Evolutionary conservation across 1,140 invertebrate genomes (phyloP), one percentile per base, ranked within the genome.

Genomic region (Mizuhopecten yessoensis): DNA sequence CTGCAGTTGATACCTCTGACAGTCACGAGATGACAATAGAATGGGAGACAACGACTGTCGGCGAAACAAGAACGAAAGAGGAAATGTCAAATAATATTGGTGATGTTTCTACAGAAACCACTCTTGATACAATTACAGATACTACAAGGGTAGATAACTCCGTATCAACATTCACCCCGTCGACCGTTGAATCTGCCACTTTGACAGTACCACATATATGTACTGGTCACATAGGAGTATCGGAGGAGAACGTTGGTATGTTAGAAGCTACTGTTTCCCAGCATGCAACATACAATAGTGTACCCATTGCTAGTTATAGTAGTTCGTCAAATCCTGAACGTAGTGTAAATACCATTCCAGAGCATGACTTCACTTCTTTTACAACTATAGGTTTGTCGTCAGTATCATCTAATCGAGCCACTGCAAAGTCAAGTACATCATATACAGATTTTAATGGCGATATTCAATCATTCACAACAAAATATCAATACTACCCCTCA

Each of bases 361-460:
- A 75, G 57, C 57, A 75, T 75, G 57, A 75, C 57, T 75, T 29
- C n/a, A 75, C 57, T 75, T 75, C 57, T n/a, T 75, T 9, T 75
- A 29, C 57, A 75, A 75, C 23, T 29, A n/a, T 3, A 75, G 57
- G 29, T 17, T 75, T 29, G 57, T n/a, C n/a, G n/a, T 5, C 57
- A 75, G 23, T 75, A 29, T 75, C 15, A 7, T 75, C 57, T 75
- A 29, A 29, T n/a, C 57, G 9, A 75, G 29, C 0, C 57, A 0
- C 1, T 29, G 57, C 29, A 75, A n/a, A 75, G 7, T 75, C 57
- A 17, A 75, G 57, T n/a, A 29, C 57, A n/a, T 75, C 57, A 9
- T 11, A 13, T 7, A 7, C 36, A 39, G 36, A 57, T 20, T 9
- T 20, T 75, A n/a, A 75, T 13, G 57, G 5, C 3, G n/a, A 75